Evolutionary conservation across 2,888 invertebrate genomes (phyloP).

Genomic region (Gastrophysa polygoni): DNA sequence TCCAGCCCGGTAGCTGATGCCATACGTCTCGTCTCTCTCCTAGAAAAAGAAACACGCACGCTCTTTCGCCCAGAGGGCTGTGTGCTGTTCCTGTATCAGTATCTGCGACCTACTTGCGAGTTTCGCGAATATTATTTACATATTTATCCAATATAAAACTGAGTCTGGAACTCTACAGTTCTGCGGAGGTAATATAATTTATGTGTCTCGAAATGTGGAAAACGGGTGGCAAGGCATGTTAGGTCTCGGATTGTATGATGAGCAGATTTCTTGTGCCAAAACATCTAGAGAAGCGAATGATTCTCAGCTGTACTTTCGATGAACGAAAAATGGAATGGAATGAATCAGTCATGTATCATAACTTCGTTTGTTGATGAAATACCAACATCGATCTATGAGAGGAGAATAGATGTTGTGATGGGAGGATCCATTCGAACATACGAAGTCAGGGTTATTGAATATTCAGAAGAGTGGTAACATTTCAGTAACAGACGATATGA

Average conservation of each 20-base stretch:
- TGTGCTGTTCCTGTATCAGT: neutral
- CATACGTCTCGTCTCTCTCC: slow-evolving; percentile 11
- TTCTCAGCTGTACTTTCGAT: too few species aligned
- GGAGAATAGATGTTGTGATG: too few species aligned
- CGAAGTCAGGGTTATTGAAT: too few species aligned
- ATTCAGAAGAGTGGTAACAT: too few species aligned
- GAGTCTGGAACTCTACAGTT: slow-evolving; percentile 1
- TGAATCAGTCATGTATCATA: too few species aligned
- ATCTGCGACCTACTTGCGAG: slow-evolving; percentile 19
- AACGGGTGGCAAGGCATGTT: neutral
- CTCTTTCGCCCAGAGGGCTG: neutral
- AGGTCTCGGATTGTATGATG: neutral
- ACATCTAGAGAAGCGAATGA: too few species aligned
- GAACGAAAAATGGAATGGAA: too few species aligned
- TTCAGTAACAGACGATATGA: too few species aligned
- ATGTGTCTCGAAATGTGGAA: slow-evolving; percentile 3
- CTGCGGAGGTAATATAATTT: slow-evolving; percentile 2
- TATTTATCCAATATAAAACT: slow-evolving; percentile 19
- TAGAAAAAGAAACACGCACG: slow-evolving; percentile 15
- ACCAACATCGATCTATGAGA: too few species aligned
- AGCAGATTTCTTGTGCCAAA: neutral
- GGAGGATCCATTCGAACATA: too few species aligned
- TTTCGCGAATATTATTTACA: slow-evolving; percentile 27
- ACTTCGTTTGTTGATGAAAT: too few species aligned
- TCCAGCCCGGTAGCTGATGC: slow-evolving; percentile 11